phyloP scores from a whole-genome alignment of 92 coral and sea anemone species.

The Epizoanthus stellaris region DNA sequence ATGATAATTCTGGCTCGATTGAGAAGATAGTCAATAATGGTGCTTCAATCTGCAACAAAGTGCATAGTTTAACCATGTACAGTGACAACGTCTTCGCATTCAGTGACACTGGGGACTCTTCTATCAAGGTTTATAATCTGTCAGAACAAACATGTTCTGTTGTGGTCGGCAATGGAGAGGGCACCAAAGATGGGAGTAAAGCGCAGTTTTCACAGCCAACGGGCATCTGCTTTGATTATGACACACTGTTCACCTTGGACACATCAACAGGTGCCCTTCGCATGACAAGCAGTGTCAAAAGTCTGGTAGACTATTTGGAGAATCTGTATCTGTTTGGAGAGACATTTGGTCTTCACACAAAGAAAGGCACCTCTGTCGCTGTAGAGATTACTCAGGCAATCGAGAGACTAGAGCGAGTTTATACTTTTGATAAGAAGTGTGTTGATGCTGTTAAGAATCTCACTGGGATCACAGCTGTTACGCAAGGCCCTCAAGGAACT shows the following conservation, averaged over 20 bases:
- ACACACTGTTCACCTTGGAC: constrained; percentile 55
- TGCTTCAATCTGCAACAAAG: constrained; percentile 65
- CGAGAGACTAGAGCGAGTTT: constrained; percentile 59
- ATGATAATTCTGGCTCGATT: constrained; percentile 48
- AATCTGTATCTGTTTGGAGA: constrained; percentile 67
- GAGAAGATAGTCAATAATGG: constrained; percentile 63
- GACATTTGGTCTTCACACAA: constrained; percentile 63
- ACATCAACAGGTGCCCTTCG: constrained; percentile 61
- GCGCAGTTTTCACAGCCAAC: constrained; percentile 63
- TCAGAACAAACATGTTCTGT: constrained; percentile 49
- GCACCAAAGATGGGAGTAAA: constrained; percentile 66
- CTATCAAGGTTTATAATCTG: constrained; percentile 58
- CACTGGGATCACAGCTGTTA: constrained; percentile 33
- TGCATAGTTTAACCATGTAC: constrained; percentile 68
- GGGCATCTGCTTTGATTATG: constrained; percentile 58
- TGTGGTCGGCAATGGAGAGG: constrained; percentile 59
- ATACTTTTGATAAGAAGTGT: constrained; percentile 57
- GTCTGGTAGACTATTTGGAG: constrained; percentile 64
- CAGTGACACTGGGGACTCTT: constrained; percentile 76
- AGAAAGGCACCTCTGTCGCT: constrained; percentile 49
- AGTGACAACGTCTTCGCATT: constrained; percentile 59
- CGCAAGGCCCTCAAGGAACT: too few species aligned
- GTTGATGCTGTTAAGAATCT: constrained; percentile 55
- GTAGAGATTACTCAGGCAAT: constrained; percentile 54
- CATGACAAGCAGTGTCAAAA: constrained; percentile 64